Evolutionary conservation across 2,888 invertebrate species (phyloP).

Genomic region (Temnothorax rugatulus): DNA sequence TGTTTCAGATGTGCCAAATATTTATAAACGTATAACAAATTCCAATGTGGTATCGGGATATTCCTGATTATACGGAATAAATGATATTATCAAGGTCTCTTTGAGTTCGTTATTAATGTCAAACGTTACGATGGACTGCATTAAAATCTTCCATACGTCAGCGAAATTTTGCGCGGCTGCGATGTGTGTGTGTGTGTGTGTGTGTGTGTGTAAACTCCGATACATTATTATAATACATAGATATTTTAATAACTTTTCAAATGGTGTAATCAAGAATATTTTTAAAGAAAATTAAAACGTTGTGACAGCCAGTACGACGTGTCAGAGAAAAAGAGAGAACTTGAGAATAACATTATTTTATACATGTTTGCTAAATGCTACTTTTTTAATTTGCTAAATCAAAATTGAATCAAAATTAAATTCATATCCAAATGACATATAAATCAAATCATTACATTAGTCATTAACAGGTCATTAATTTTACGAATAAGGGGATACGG

Average conservation of each 20-base stretch:
- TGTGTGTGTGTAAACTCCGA: not conserved
- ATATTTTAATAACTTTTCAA: constrained; percentile 48
- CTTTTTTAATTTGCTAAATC: not conserved
- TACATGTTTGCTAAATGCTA: not conserved
- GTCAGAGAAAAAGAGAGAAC: not conserved
- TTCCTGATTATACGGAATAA: constrained; percentile 26
- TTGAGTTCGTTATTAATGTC: constrained; percentile 26
- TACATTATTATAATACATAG: constrained; percentile 39
- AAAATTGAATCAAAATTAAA: not conserved
- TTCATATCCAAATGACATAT: not conserved
- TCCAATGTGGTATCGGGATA: not conserved
- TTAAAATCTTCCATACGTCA: constrained; percentile 38
- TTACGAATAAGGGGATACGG: constrained; percentile 14
- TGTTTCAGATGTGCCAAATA: constrained; percentile 32
- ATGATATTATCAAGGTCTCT: constrained; percentile 34
- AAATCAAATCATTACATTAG: constrained; percentile 35
- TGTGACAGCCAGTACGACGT: not conserved
- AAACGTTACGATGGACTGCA: constrained; percentile 25
- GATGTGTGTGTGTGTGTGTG: not conserved
- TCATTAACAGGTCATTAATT: constrained; percentile 51
- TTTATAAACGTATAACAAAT: constrained; percentile 31
- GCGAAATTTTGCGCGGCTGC: constrained; percentile 44
- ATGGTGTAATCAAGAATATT: constrained; percentile 29
- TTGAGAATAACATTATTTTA: constrained; percentile 3
- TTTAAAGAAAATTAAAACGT: not conserved